Evolutionary conservation across 2,113 vertebrate species (phyloP).

Genomic region (Pterocles burchelli): DNA sequence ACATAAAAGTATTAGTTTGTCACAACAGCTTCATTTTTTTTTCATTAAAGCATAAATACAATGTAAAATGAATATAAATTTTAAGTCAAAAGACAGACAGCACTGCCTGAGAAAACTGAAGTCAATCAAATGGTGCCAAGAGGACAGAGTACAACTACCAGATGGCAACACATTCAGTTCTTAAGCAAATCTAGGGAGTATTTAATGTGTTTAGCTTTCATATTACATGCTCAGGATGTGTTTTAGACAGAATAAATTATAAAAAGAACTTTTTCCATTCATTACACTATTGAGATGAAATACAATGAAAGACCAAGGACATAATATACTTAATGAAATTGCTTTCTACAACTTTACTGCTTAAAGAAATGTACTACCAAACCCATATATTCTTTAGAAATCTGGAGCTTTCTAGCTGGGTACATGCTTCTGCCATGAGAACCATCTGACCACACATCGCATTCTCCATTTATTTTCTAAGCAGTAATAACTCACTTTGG

Average conservation of each 20-base stretch:
- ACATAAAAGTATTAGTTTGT: background rate
- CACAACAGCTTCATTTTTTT: background rate
- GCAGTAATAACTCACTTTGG: background rate
- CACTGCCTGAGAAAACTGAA: background rate
- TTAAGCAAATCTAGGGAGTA: background rate
- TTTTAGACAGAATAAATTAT: slow-evolving; percentile 18
- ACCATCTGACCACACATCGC: background rate
- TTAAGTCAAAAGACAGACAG: background rate
- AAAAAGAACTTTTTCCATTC: slow-evolving; percentile 39
- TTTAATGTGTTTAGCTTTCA: slow-evolving; percentile 20
- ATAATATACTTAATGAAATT: background rate
- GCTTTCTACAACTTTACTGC: background rate
- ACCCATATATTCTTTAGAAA: background rate
- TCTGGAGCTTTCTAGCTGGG: background rate
- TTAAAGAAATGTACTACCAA: background rate
- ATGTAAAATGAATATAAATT: background rate
- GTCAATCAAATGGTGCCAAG: background rate
- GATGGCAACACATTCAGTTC: slow-evolving; percentile 57
- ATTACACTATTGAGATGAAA: slow-evolving; percentile 1
- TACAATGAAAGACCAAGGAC: background rate
- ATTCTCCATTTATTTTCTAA: background rate
- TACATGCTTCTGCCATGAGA: background rate
- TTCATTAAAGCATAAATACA: background rate
- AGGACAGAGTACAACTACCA: slow-evolving; percentile 42
- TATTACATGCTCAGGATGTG: slow-evolving; percentile 27